Evolutionary conservation across 2,113 vertebrate genomes (phyloP), one percentile per base, ranked within the genome.

Genomic region (Cynocephalus volans): DNA sequence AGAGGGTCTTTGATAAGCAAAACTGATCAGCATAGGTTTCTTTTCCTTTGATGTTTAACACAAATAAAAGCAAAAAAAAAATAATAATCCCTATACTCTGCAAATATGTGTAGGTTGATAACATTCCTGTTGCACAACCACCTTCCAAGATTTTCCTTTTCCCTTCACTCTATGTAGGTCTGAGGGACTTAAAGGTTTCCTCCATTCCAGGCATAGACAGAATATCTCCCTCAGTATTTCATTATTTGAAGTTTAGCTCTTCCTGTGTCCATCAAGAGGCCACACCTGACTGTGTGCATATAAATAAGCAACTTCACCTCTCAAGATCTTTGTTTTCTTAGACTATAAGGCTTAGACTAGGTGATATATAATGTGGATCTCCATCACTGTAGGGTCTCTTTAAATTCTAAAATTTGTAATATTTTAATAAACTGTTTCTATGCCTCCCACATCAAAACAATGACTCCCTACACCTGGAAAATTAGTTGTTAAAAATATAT

Each of bases 341-440:
- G 33, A n/a, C 1, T 88, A 15, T 48, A 41, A 76, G 10, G 3
- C 21, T 69, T 76, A 94, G 75, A 81, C 9, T 15, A 88, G 26
- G 70, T 52, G 28, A 81, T 58, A 41, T 26, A 12, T 73, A 94
- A 87, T 9, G 36, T 82, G 28, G 11, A 60, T 90, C 19, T 88
- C 36, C 50, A 52, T 79, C 60, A 93, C 31, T 21, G 62, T 36
- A 52, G 3, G 8, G 5, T 58, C 56, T 8, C 3, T 33, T 65
- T 58, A 94, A 75, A 14, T 58, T 96, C 62, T 80, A 87, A 79
- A 92, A 28, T 88, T 5, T n/a, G 9, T 80, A 85, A 33, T 91
- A 83, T 67, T 89, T 80, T 82, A 94, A 69, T 23, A 48, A 73
- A 50, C 5, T 80, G 1, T 52, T 77, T 60, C 26, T 89, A 54